phyloP scores from a whole-genome alignment of 2,888 invertebrate species.

The Ceraclea dissimilis region DNA sequence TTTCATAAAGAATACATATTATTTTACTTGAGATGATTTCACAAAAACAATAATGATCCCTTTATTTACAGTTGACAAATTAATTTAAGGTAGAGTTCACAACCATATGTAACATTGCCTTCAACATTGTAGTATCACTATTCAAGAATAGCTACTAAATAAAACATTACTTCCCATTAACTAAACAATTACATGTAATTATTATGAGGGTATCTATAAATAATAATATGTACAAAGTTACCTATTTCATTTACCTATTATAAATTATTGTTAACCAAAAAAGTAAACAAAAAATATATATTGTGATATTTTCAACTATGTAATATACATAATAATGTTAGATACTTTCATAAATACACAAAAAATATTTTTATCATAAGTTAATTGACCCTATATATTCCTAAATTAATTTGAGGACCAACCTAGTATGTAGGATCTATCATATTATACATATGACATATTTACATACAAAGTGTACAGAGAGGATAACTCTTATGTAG shows the following conservation, averaged over 20 bases:
- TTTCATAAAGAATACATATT: too few relatives aligned
- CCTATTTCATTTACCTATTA: background rate
- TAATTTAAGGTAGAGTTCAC: background rate
- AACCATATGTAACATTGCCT: background rate
- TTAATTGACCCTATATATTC: conserved; percentile 1
- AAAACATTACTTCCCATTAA: background rate
- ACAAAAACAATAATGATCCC: too few relatives aligned
- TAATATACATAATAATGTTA: background rate
- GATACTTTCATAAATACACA: conserved; percentile 3
- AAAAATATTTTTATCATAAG: conserved; percentile 4
- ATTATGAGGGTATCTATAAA: background rate
- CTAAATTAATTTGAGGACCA: background rate
- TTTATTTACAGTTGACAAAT: too few relatives aligned
- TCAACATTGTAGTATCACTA: background rate
- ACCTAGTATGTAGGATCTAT: too few relatives aligned
- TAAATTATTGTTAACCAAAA: background rate
- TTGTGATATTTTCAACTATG: background rate
- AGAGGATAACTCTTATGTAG: too few relatives aligned
- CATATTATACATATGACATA: too few relatives aligned
- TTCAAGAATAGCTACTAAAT: background rate
- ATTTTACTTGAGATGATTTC: background rate
- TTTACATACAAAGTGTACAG: too few relatives aligned
- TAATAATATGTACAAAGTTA: background rate
- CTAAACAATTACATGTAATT: too few relatives aligned
- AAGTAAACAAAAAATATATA: background rate